Base-by-base conservation (phyloP, 1,140 invertebrate species). In the Harpegnathos saltator region DNA sequence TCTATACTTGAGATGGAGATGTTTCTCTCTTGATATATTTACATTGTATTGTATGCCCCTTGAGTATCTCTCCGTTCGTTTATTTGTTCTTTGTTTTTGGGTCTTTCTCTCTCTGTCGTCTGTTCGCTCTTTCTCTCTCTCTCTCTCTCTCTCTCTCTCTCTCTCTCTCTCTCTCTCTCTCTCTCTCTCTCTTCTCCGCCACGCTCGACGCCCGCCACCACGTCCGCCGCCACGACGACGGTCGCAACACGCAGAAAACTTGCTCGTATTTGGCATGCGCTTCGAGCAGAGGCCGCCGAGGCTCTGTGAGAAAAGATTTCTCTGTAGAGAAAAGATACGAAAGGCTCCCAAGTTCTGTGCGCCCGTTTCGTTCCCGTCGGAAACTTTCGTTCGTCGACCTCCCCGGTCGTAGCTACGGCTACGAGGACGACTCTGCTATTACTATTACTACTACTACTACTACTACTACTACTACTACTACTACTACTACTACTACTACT, bases 311-410 rank as follows among this genome's bases (percentile, higher is more conserved):
- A n/a, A n/a, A n/a, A n/a, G n/a, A n/a, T n/a, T n/a, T n/a, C n/a
- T n/a, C n/a, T 69, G 59, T 38, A 78, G 62, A 58, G 1, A n/a
- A 17, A 24, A n/a, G 14, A 44, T 7, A 38, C 24, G 62, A 44
- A 7, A 44, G 38, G 7, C 1, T 44, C 38, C 66, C 19, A 58
- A 78, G 22, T 68, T 1, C 33, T 33, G 48, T 65, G 48, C 17
- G 63, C 12, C 74, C 63, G 61, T 54, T 77, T 65, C 63, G 61
- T 54, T 77, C 52, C 26, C 65, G 52, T 71, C 33, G 65, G 65
- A n/a, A n/a, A 58, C 52, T 80, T 80, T 80, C 75, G 75, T 80
- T 80, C 52, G 75, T 80, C 75, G 17, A 80, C 52, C 52, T 56
- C 62, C 63, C 38, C n/a, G n/a, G n/a, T n/a, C n/a, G n/a, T n/a